Evolutionary conservation across 1,140 invertebrate species (phyloP).

Genomic region (Cydia amplana): DNA sequence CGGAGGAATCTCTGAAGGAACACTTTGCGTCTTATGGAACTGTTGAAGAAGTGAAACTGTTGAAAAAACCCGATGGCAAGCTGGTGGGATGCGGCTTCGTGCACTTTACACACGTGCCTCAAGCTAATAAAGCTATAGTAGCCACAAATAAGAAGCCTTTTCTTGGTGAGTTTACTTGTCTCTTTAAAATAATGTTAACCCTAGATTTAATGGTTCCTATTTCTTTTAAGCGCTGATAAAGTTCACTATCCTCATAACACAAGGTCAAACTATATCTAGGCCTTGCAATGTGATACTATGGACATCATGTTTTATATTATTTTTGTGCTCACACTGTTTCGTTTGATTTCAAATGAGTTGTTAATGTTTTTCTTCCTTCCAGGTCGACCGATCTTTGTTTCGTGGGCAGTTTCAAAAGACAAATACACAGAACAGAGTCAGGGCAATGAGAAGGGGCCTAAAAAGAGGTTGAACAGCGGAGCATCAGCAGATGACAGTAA

Average conservation of each 20-base stretch:
- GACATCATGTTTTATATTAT: too few species aligned
- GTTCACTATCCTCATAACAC: too few species aligned
- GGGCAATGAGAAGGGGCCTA: constrained; percentile 39
- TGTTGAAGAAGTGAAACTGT: constrained; percentile 83
- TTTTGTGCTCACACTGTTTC: too few species aligned
- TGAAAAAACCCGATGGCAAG: constrained; percentile 84
- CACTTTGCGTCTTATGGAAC: constrained; percentile 83
- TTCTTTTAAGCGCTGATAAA: not conserved
- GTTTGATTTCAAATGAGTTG: too few species aligned
- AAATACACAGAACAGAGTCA: constrained; percentile 52
- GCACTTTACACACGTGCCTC: constrained; percentile 82
- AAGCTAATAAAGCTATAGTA: constrained; percentile 82
- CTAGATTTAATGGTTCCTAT: too few species aligned
- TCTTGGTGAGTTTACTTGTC: constrained; percentile 19
- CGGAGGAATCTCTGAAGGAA: constrained; percentile 81
- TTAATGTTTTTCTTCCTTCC: constrained; percentile 16
- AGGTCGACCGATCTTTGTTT: constrained; percentile 62
- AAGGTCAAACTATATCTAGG: not conserved
- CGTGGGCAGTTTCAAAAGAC: constrained; percentile 63
- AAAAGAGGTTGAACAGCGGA: constrained; percentile 35
- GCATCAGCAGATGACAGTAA: constrained; percentile 40
- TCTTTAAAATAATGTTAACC: not conserved
- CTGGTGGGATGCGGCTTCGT: constrained; percentile 85
- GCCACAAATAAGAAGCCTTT: constrained; percentile 63
- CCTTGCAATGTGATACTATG: not conserved